Base-by-base conservation (phyloP, 2,797 vertebrate genomes). In the Paedocypris micromegethes region DNA sequence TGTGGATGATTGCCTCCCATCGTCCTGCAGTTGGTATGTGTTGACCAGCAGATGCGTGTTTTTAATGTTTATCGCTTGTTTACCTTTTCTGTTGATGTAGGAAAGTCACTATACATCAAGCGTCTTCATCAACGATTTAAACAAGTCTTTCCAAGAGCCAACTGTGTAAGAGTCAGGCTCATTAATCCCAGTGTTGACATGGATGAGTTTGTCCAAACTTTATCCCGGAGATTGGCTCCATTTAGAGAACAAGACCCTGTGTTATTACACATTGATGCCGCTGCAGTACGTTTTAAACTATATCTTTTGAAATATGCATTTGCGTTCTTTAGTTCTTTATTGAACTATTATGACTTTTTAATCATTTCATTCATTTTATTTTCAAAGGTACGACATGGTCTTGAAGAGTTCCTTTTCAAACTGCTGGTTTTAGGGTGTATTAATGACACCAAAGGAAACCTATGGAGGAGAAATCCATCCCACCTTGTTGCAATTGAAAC, bases 1-100 rank as follows among this genome's bases (percentile, higher is more conserved):
- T 88, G 47, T 89, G 88, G 86, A 72, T 89, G 6, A 81, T 91
- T 63, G 86, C 87, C 3, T 92, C 89, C 1, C 49, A 56, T 42
- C 83, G 82, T 7, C 85, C 90, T 8, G 86, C 90, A 76, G 89
- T 91, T 62, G 91, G 91, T 92, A 74, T 80, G 88, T 44, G 41
- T n/a, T 53, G 23, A 23, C 23, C 23, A 23, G 45, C 5, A 38
- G 4, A 61, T n/a, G 7, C 4, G 23, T 23, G 23, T 54, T 1
- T 7, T 37, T 4, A 46, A 9, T 5, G 1, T 54, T 9, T 54
- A 1, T 58, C 23, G 39, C 4, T 1, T 6, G 43, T 55, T 43
- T 39, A 5, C 37, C 38, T 7, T 9, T 51, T 3, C 5, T 78
- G 1, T 50, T 4, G 52, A 47, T 6, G 58, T 52, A 91, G 90